These are phyloP conservation scores for Antennarius striatus DNA, from an alignment of 2,113 vertebrate genomes.

Conservation along the genomic window DNA sequence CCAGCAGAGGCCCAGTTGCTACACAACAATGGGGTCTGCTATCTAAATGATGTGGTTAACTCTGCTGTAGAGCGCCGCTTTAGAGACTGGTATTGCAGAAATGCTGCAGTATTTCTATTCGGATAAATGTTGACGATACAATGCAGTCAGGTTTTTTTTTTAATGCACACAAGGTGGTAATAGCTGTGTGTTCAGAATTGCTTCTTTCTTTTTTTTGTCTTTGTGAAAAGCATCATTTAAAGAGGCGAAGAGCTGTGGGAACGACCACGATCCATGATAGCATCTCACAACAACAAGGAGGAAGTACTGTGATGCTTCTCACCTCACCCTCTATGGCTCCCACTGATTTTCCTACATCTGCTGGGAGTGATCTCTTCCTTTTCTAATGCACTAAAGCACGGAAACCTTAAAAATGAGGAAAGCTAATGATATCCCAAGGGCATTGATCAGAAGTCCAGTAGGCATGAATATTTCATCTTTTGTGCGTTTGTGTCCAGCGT, in stretches of 20 bases:
- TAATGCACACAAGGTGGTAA: background rate
- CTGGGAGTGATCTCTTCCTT: conserved; percentile 42
- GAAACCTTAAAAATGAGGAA: conserved; percentile 57
- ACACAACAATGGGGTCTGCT: conserved; percentile 24
- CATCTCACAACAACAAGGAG: conserved; percentile 3
- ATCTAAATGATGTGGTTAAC: conserved; percentile 30
- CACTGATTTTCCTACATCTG: conserved; percentile 41
- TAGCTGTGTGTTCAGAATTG: background rate
- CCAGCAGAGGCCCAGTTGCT: conserved; percentile 24
- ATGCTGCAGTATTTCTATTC: conserved; percentile 23
- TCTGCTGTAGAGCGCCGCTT: background rate
- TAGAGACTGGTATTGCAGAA: conserved; percentile 10
- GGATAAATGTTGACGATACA: background rate
- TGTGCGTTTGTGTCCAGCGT: conserved; percentile 60
- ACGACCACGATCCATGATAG: conserved; percentile 5
- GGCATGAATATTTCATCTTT: conserved; percentile 72
- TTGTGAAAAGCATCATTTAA: conserved; percentile 7
- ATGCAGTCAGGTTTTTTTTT: background rate
- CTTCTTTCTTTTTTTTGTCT: conserved; percentile 1
- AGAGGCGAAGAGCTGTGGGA: conserved; percentile 15
- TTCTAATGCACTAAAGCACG: conserved; percentile 43
- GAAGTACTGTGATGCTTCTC: conserved; percentile 29
- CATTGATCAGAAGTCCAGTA: conserved; percentile 57
- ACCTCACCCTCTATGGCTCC: conserved; percentile 34
- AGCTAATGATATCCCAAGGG: conserved; percentile 73